These are phyloP conservation scores for Thecophora atra DNA, from an alignment of 2,888 invertebrate species.

Conservation along the genomic window DNA sequence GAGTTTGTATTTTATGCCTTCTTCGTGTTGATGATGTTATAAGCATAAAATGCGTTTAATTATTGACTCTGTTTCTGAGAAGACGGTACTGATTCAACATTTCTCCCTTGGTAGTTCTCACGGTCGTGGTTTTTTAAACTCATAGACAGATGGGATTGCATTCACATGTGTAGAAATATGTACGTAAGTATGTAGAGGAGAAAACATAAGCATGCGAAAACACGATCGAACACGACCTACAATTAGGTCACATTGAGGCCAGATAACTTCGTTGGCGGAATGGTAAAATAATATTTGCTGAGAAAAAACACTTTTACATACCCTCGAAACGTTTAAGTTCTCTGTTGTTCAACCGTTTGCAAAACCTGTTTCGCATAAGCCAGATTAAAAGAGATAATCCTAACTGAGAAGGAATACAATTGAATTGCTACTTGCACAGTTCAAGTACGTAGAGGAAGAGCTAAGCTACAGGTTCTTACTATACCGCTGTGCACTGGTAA, in stretches of 20 bases:
- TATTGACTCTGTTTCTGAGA: slow-evolving; percentile 47
- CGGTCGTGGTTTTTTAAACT: slow-evolving; percentile 20
- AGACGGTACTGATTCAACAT: slow-evolving; percentile 41
- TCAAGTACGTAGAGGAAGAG: neutral
- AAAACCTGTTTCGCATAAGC: neutral
- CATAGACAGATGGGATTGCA: slow-evolving; percentile 16
- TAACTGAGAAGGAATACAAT: neutral
- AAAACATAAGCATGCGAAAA: neutral
- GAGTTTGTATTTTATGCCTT: slow-evolving; percentile 19
- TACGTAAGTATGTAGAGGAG: neutral
- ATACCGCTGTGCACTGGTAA: neutral
- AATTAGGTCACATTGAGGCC: neutral
- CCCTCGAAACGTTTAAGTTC: neutral
- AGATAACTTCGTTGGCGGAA: neutral
- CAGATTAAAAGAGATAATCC: neutral
- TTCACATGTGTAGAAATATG: neutral
- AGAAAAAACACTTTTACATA: neutral
- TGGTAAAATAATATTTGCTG: neutral
- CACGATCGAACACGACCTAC: neutral
- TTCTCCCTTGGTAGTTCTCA: slow-evolving; percentile 31
- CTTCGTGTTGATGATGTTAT: slow-evolving; percentile 38
- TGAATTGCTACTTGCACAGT: neutral
- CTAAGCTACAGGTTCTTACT: neutral
- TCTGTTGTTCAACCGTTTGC: neutral
- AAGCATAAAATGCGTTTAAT: slow-evolving; percentile 46